Base-by-base conservation (phyloP, 2,888 invertebrate genomes). In the Aphidius colemani region DNA sequence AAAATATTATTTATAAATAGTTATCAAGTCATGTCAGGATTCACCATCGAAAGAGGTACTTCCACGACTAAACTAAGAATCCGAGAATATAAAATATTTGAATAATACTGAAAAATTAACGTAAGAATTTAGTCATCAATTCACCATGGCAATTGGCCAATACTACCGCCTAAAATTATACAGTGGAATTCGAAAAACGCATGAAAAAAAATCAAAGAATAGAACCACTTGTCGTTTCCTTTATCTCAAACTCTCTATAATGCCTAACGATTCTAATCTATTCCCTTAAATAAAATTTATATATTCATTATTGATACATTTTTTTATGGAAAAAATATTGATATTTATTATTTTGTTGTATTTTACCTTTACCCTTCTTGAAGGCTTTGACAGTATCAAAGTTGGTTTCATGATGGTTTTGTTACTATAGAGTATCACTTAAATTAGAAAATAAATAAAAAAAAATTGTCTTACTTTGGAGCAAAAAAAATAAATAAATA, bases 371-470 rank as follows among this genome's bases (percentile, higher is more conserved):
- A 71, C 71, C 71, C 70, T 71, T 62, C 67, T 70, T 53, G 65
- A 68, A 49, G 70, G 70, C 60, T 68, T 68, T 61, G 71, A 70
- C 53, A 71, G 63, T 57, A 69, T 71, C 66, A 71, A 64, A 58
- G 68, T 68, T 60, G 69, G 65, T 55, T 67, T 68, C 69, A 69
- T 69, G 61, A 56, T 55, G 9, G 5, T 46, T 46, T n/a, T 46
- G 5, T 46, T 39, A 8, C 3, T 43, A n/a, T 55, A 30, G 4
- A 30, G 30, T 30, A 44, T 18, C 59, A 44, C 50, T 40, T 40
- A 7, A 46, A 39, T 39, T 2, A 30, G 5, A 30, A 30, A 30
- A 30, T 18, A 18, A 18, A 18, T 18, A 30, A 5, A 30, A 0
- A n/a, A 30, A 30, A 30, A 30, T 30, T 18, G 13, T 18, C 13